Conservation (phyloP, 2,888 invertebrate genomes). For the Pammene fasciana region DNA sequence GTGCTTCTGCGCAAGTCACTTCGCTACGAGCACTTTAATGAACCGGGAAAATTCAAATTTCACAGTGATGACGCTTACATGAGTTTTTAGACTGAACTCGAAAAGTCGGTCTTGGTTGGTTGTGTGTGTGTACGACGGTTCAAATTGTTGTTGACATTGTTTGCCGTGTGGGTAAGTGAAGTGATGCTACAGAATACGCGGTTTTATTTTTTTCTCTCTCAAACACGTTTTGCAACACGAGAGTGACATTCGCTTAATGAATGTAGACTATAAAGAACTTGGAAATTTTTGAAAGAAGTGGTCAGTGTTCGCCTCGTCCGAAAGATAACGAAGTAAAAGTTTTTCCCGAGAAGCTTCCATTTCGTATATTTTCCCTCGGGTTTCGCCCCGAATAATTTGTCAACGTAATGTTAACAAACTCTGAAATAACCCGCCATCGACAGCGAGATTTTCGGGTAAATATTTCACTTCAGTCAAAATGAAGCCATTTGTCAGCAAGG, state of each 20-base stretch:
- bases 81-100: constrained; percentile 8
- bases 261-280: not conserved
- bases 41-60: constrained; percentile 15
- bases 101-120: constrained; percentile 24
- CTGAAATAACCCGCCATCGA: constrained; percentile 52
- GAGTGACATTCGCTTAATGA: constrained; percentile 16
- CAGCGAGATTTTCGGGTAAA: constrained; percentile 47
- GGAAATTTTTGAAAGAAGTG: constrained; percentile 15
- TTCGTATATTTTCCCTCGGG: constrained; percentile 49
- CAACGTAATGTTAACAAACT: constrained; percentile 53
- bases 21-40: constrained; percentile 49
- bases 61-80: constrained; percentile 26
- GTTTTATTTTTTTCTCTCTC: constrained; percentile 12
- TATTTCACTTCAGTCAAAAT: constrained; percentile 57
- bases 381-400: constrained; percentile 52
- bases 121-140: constrained; percentile 46
- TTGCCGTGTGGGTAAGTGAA: constrained; percentile 66
- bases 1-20: constrained; percentile 42
- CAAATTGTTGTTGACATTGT: constrained; percentile 62
- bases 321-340: constrained; percentile 62
- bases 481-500: constrained; percentile 48
- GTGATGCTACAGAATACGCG: constrained; percentile 29
- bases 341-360: constrained; percentile 46
- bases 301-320: constrained; percentile 46
- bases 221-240: constrained; percentile 8